A percentile compares a stretch with the other conserved stretches of the same genome.
Evolutionary conservation across 2,888 invertebrate species (phyloP).

Genomic region (Aricia artaxerxes): DNA sequence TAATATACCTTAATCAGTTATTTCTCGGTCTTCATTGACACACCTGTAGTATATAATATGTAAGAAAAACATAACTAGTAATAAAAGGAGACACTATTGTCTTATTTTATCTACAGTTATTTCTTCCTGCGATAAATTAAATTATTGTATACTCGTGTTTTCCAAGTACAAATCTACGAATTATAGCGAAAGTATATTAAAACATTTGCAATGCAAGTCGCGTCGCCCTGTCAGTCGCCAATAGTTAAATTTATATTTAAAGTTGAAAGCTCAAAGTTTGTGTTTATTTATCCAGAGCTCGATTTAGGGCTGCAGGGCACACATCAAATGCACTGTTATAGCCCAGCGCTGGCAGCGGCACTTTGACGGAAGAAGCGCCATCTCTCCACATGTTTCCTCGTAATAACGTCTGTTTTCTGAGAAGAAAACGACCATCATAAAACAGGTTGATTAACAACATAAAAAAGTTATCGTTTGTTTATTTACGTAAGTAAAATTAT

Average conservation of each 20-base stretch:
- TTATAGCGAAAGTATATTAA: neutral
- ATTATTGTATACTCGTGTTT: too few species aligned
- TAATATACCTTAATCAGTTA: too few species aligned
- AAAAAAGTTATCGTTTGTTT: conserved; percentile 70
- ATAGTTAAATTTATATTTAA: conserved; percentile 37
- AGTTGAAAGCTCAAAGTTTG: conserved; percentile 64
- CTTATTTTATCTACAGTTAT: neutral
- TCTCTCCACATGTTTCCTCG: conserved; percentile 78
- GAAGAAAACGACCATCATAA: conserved; percentile 74
- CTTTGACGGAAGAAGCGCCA: conserved; percentile 76
- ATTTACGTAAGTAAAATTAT: conserved; percentile 60
- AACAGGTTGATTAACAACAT: conserved; percentile 67
- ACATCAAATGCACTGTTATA: conserved; percentile 75
- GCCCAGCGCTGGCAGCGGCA: conserved; percentile 59
- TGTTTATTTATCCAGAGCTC: conserved; percentile 69
- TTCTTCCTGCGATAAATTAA: neutral
- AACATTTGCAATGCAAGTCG: neutral
- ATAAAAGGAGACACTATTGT: too few species aligned
- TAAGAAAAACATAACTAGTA: too few species aligned
- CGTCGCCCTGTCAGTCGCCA: conserved; percentile 1
- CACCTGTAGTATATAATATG: too few species aligned
- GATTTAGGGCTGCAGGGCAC: conserved; percentile 64
- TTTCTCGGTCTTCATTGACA: too few species aligned
- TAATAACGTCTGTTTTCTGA: conserved; percentile 78
- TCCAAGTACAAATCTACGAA: neutral